A percentile compares a stretch with the other conserved stretches of the same genome.
Evolutionary conservation across 1,140 invertebrate genomes (phyloP).

Genomic region (Ceratina australensis): DNA sequence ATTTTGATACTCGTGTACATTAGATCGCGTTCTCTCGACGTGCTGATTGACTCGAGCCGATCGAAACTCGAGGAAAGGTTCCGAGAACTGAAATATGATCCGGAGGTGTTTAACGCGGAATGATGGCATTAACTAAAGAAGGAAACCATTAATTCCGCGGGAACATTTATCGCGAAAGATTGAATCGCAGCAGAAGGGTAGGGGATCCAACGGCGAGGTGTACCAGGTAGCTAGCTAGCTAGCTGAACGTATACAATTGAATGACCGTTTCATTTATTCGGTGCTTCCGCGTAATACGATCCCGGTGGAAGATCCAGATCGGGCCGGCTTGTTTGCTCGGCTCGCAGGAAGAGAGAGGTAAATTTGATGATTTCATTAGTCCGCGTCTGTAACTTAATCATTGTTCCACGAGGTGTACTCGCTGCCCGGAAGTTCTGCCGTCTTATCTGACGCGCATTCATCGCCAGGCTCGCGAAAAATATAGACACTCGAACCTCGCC

Average conservation of each 20-base stretch:
- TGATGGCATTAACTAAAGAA: not conserved
- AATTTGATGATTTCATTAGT: constrained; percentile 63
- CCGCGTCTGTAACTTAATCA: constrained; percentile 57
- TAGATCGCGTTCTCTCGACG: too few species aligned
- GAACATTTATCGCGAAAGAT: not conserved
- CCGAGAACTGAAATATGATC: too few species aligned
- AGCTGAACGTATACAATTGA: not conserved
- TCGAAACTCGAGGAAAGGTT: too few species aligned
- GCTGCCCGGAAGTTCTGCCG: constrained; percentile 30
- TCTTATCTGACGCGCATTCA: constrained; percentile 61
- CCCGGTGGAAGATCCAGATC: constrained; percentile 34
- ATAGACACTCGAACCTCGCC: too few species aligned
- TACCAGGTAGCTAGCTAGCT: not conserved
- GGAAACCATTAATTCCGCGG: not conserved
- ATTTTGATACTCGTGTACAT: too few species aligned
- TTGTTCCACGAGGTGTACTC: constrained; percentile 10
- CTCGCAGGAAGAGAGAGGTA: constrained; percentile 35
- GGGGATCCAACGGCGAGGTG: not conserved
- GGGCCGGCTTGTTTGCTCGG: constrained; percentile 6
- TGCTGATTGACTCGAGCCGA: too few species aligned
- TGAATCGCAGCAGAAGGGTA: too few species aligned
- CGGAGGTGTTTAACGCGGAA: too few species aligned
- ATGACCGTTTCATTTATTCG: constrained; percentile 26
- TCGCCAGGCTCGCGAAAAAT: constrained; percentile 37
- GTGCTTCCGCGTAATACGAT: constrained; percentile 32